A percentile compares a stretch with the other conserved stretches of the same genome.
Conservation (phyloP, 2,797 vertebrate genomes). For the Orientallactaga sibirica region DNA sequence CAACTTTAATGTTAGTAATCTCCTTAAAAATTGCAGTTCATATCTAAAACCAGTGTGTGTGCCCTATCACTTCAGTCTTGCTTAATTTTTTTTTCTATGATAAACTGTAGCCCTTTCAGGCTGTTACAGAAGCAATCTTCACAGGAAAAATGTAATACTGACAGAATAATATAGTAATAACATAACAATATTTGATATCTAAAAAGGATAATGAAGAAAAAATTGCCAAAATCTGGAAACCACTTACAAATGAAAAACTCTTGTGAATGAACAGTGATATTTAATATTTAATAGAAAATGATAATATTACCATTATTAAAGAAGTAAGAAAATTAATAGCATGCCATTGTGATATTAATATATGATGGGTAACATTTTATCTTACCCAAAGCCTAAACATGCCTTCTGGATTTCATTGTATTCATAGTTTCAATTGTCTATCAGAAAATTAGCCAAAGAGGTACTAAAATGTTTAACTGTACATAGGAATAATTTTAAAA, state of each 20-base stretch:
- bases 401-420: not conserved
- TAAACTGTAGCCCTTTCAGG: too few species aligned
- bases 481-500: not conserved
- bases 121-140: too few species aligned
- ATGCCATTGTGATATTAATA: not conserved
- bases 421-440: not conserved
- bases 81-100: too few species aligned
- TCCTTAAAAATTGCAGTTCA: too few species aligned
- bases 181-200: not conserved
- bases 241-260: not conserved
- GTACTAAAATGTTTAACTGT: not conserved
- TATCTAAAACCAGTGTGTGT: too few species aligned
- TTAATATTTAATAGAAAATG: not conserved
- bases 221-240: not conserved
- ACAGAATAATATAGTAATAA: not conserved
- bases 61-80: too few species aligned
- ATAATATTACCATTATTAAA: not conserved
- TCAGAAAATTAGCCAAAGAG: not conserved
- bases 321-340: not conserved
- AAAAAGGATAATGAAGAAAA: conserved; percentile 3
- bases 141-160: conserved; percentile 1
- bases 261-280: not conserved
- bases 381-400: not conserved
- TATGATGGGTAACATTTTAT: not conserved
- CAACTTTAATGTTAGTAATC: too few species aligned